Evolutionary conservation across 2,797 vertebrate genomes (phyloP), one percentile per base, ranked within the genome.

Genomic region (Zenarchopterus dispar): DNA sequence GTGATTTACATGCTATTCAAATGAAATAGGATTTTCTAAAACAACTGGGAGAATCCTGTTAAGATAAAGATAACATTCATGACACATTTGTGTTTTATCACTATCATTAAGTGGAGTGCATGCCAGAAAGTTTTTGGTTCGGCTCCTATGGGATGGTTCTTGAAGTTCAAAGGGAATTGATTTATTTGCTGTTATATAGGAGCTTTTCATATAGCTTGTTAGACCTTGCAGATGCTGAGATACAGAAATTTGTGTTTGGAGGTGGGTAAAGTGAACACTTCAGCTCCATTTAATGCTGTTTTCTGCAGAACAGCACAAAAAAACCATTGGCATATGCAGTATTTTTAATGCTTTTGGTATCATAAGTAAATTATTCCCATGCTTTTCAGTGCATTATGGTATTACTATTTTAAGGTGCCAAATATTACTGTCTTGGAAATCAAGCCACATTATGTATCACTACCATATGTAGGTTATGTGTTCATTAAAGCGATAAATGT

Each of bases 161-260:
- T 77, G 19, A 62, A 60, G 53, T 61, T 77, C 16, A 79, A 80
- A 79, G 70, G 69, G 66, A 84, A 84, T 77, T 48, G 62, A 48
- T 73, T 65, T 75, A 56, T 73, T 70, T 68, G 62, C 61, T 47
- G 33, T 52, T 56, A 63, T 64, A 17, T 64, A 71, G 18, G 9
- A 51, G 56, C 44, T 65, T 69, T 68, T 45, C 23, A 16, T 59
- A 42, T 42, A 64, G 58, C 22, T 56, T 53, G 64, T 43, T 28
- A 33, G 33, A 61, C 24, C 31, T 51, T 43, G 16, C 46, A 53
- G 39, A 58, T 28, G 10, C 33, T 55, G 7, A 50, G 21, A 59
- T 45, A 9, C n/a, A 26, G n/a, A 31, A 21, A 56, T 50, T 47
- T 22, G 43, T 47, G 13, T 51, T 23, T 58, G 21, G 49, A 47